Evolutionary conservation across 53 echinoderm and acorn worm genomes (phyloP).

Genomic region (Astropecten irregularis): DNA sequence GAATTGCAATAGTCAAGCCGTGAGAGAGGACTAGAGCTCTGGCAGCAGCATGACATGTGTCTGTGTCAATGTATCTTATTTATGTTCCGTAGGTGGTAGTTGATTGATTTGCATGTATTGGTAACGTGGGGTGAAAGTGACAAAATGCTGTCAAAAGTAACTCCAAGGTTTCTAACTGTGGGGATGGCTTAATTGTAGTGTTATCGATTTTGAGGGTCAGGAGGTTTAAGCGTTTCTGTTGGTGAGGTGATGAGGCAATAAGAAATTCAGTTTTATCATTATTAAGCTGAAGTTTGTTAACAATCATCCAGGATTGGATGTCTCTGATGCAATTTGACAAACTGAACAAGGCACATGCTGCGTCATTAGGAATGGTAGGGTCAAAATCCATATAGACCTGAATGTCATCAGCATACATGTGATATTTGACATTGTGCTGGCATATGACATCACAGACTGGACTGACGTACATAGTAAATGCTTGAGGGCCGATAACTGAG

Average conservation of each 20-base stretch:
- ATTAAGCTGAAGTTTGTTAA: constrained; percentile 25
- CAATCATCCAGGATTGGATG: constrained; percentile 14
- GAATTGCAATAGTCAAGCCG: not conserved
- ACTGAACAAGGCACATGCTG: not conserved
- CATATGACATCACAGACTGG: not conserved
- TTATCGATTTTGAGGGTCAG: not conserved
- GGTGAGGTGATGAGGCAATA: not conserved
- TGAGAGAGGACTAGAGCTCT: not conserved
- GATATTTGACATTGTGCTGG: not conserved
- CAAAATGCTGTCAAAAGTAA: constrained; percentile 16
- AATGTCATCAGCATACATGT: too few species aligned
- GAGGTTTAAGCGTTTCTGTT: not conserved
- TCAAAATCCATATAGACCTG: not conserved
- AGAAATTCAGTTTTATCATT: constrained; percentile 46
- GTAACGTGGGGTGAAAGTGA: not conserved
- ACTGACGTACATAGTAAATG: constrained; percentile 6
- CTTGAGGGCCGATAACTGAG: constrained; percentile 12
- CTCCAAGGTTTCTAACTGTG: constrained; percentile 23
- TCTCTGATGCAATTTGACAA: constrained; percentile 24
- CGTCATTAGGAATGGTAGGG: constrained; percentile 1
- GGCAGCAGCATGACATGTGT: too few species aligned
- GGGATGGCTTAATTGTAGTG: not conserved
- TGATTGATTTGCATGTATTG: not conserved
- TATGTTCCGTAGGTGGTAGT: too few species aligned
- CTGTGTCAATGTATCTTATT: too few species aligned